These are phyloP conservation scores for Cephus nigrinus DNA, from an alignment of 2,888 invertebrate species.

Conservation along the genomic window DNA sequence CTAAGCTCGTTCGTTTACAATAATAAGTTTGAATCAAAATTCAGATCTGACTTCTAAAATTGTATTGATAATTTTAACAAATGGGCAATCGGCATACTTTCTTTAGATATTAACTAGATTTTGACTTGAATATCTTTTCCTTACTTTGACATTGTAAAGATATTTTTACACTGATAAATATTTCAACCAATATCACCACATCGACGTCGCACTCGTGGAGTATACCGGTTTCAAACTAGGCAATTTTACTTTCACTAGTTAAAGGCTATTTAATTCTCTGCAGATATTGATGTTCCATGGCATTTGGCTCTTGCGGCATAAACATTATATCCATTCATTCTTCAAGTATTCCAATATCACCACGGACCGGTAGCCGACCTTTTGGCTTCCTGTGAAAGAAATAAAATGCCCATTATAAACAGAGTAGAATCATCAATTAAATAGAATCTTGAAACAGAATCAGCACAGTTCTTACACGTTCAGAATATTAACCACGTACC, in stretches of 20 bases:
- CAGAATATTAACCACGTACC: constrained; percentile 25
- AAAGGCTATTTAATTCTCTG: not conserved
- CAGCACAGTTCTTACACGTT: not conserved
- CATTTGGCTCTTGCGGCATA: not conserved
- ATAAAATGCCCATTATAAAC: constrained; percentile 9
- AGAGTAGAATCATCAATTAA: not conserved
- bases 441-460: not conserved
- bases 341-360: constrained; percentile 31
- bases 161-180: not conserved
- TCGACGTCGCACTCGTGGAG: not conserved
- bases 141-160: not conserved
- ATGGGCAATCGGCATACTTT: not conserved
- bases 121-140: not conserved
- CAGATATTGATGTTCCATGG: not conserved
- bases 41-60: not conserved
- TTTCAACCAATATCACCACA: no score
- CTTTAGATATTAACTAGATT: not conserved
- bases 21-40: not conserved
- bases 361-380: constrained; percentile 37
- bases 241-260: not conserved
- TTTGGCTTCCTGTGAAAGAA: constrained; percentile 33
- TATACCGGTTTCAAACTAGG: not conserved
- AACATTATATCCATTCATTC: not conserved
- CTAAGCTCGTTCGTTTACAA: constrained; percentile 21
- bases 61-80: not conserved